Evolutionary conservation across 2,113 vertebrate species (phyloP), one percentile per base, ranked within the genome.

Genomic region (Benitochromis conjunctus): DNA sequence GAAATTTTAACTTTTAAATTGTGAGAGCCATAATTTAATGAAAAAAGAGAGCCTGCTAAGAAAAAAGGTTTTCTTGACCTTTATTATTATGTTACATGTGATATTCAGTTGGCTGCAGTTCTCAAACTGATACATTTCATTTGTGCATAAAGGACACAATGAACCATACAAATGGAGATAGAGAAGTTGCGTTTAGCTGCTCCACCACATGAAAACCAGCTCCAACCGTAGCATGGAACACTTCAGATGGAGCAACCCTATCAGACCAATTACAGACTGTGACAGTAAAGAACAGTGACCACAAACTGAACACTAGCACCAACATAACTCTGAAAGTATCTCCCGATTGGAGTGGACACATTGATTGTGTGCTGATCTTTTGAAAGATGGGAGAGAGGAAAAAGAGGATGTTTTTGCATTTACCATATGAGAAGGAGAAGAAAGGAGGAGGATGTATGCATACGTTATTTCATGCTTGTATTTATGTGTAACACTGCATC

Each of bases 141-240:
- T 51, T 85, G 31, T 55, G 24, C 84, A 3, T 41, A 7, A 51
- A 84, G 6, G 83, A 60, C 24, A 82, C 81, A n/a, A 19, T 18
- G 14, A 84, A 11, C 62, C 77, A 34, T 3, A 5, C 7, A 0
- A 3, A 31, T 0, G 21, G 56, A 5, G 19, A 31, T 5, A 3
- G 4, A 9, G 3, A 77, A 16, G 82, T 89, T 1, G 53, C 74
- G n/a, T 89, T 96, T 3, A 90, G 86, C 57, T 96, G 96, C 92
- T 90, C 92, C 4, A 94, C 92, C 10, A 96, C 94, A 1, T 95
- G 96, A 2, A 96, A 95, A 94, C 95, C 95, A n/a, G 78, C 91
- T 9, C 96, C 96, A 1, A 57, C 60, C 51, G 82, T 96, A 9
- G 5, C 48, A 2, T 96, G 92, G 96, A 34, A 19, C 3, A 4